Percentiles rank a stretch among this genome's conserved stretches.
These are phyloP conservation scores for Xanthia togata DNA, from an alignment of 2,888 invertebrate species.

Conservation along the genomic window DNA sequence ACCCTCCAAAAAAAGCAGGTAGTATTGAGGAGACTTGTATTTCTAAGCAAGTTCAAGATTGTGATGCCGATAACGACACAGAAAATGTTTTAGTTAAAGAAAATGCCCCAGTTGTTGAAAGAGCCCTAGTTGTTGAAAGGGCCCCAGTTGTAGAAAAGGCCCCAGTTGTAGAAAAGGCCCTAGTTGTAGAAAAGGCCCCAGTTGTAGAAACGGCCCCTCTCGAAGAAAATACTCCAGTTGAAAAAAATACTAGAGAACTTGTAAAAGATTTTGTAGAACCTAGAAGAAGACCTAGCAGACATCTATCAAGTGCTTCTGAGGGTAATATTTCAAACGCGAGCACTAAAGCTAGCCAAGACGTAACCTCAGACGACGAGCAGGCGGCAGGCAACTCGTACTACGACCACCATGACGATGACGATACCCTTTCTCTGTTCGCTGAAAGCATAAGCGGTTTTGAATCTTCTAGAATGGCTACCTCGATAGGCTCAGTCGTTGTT, in stretches of 20 bases:
- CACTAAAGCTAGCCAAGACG: slow-evolving; percentile 5
- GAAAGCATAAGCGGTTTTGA: slow-evolving; percentile 85
- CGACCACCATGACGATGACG: slow-evolving; percentile 77
- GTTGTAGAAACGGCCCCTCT: neutral
- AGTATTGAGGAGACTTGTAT: slow-evolving; percentile 1
- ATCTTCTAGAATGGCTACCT: slow-evolving; percentile 68
- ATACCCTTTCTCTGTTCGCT: slow-evolving; percentile 83
- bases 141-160: neutral
- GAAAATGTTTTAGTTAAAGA: neutral
- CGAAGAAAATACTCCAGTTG: neutral
- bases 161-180: neutral
- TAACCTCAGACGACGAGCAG: slow-evolving; percentile 24
- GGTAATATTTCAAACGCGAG: slow-evolving; percentile 31
- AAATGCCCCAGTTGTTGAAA: neutral
- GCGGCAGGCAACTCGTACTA: slow-evolving; percentile 12
- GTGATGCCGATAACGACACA: neutral
- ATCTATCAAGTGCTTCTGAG: slow-evolving; percentile 37
- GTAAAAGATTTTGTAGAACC: slow-evolving; percentile 36
- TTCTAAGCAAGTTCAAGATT: neutral
- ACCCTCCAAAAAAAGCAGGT: slow-evolving; percentile 9
- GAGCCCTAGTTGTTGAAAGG: neutral
- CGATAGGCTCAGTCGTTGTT: slow-evolving; percentile 30
- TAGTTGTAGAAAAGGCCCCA: neutral
- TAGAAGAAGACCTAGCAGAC: slow-evolving; percentile 30
- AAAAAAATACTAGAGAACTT: slow-evolving; percentile 13